Evolutionary conservation across 2,797 vertebrate species (phyloP).

Genomic region (Etheostoma nigrum): DNA sequence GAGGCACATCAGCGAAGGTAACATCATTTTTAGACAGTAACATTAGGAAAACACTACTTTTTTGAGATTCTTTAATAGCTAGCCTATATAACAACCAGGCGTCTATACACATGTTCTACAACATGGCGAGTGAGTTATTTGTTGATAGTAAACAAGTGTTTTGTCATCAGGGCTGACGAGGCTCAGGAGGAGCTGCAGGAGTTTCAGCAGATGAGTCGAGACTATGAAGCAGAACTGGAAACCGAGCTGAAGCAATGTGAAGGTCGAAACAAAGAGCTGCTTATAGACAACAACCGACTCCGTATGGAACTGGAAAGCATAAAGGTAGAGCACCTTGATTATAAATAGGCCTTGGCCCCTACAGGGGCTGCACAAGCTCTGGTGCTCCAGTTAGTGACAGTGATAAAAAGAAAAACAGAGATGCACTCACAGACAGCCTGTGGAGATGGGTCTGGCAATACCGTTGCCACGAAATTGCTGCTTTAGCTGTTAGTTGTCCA

Average conservation of each 20-base stretch:
- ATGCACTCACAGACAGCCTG: background rate
- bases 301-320: constrained; percentile 90
- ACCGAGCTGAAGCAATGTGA: constrained; percentile 94
- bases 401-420: background rate
- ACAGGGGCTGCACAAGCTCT: background rate
- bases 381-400: constrained; percentile 24
- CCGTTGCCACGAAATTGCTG: constrained; percentile 44
- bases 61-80: background rate
- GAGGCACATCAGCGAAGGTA: constrained; percentile 91
- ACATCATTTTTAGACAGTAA: background rate
- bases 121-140: background rate
- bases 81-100: background rate
- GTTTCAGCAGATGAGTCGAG: constrained; percentile 97
- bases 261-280: constrained; percentile 91
- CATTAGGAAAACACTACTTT: no score
- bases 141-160: background rate
- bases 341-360: constrained; percentile 1
- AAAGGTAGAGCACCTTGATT: constrained; percentile 84
- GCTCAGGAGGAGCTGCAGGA: constrained; percentile 93
- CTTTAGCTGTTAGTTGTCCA: constrained; percentile 37
- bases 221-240: constrained; percentile 97
- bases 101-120: background rate
- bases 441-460: background rate
- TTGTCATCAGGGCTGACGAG: constrained; percentile 87
- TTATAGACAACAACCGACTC: constrained; percentile 90